These are phyloP conservation scores for Characodon lateralis DNA, from an alignment of 2,797 vertebrate genomes.

Conservation along the genomic window DNA sequence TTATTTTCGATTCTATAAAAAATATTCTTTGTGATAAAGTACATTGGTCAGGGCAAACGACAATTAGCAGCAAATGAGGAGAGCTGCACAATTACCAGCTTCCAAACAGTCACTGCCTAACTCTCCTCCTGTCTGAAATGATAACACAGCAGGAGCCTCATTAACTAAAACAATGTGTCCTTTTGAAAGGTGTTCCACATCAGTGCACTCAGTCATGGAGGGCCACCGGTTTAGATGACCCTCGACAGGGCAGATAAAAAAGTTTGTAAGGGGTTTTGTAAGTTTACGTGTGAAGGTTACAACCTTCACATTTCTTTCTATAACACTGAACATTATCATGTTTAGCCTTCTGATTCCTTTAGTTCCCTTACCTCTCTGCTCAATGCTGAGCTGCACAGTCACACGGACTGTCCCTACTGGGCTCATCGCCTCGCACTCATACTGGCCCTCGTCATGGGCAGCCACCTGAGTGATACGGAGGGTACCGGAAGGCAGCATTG, in stretches of 20 bases:
- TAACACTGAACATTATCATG: neutral
- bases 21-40: too few species aligned
- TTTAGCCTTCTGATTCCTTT: neutral
- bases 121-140: constrained; percentile 3
- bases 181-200: neutral
- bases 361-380: constrained; percentile 88
- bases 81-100: constrained; percentile 24
- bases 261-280: neutral
- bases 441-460: constrained; percentile 94
- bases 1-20: neutral
- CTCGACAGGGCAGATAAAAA: neutral
- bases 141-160: constrained; percentile 15
- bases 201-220: neutral
- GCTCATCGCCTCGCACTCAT: constrained; percentile 96
- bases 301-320: neutral
- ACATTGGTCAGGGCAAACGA: constrained; percentile 16
- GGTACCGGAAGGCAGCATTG: constrained; percentile 88
- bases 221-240: neutral
- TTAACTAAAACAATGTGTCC: neutral
- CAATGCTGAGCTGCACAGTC: constrained; percentile 87
- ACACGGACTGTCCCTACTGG: constrained; percentile 88
- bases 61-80: constrained; percentile 51
- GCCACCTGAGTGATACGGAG: constrained; percentile 90
- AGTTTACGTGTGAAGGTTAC: neutral
- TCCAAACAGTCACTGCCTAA: constrained; percentile 38